Evolutionary conservation across 2,113 vertebrate species (phyloP), one percentile per base, ranked within the genome.

Genomic region (Pithys albifrons): DNA sequence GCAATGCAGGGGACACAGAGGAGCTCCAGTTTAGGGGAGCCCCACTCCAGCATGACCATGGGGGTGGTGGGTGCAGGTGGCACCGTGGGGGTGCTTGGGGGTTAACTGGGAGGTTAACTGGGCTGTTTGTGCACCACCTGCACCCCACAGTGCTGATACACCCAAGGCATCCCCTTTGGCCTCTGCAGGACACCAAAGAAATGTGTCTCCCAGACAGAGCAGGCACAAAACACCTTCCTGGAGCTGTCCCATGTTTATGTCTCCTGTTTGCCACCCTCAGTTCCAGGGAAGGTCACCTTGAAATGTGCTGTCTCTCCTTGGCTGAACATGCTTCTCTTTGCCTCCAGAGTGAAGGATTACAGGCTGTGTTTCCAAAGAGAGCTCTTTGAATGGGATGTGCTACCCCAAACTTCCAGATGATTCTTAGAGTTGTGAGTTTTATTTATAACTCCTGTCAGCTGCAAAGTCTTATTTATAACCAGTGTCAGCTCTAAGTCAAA

Each of bases 21-120:
- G 54, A 24, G 41, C 6, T 48, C 43, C 18, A 10, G 35, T 43
- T 37, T 49, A 22, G 17, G 43, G 33, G 45, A 71, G 35, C 7
- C 14, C 9, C 7, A 4, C 7, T 69, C 17, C 27, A 24, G 27
- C 3, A n/a, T 48, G 52, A 22, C 35, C 0, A 0, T 77, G 58
- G 29, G 23, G 28, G 39, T 69, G n/a, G 11, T 20, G n/a, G 2
- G 2, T 54, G 5, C 16, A 35, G 12, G 2, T 22, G 4, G 13
- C 29, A 10, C 57, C 61, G 8, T 14, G 19, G 43, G 43, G 39
- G 37, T 49, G 39, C 27, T 54, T 52, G 51, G 51, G 29, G 0
- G 1, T 52, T 43, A 43, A 33, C n/a, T 37, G 55, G 12, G 33
- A 13, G 43, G 15, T 29, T 31, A 14, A 22, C 9, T 10, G 20